phyloP scores from a whole-genome alignment of 2,888 invertebrate genomes.

The Criorhina ranunculi region DNA sequence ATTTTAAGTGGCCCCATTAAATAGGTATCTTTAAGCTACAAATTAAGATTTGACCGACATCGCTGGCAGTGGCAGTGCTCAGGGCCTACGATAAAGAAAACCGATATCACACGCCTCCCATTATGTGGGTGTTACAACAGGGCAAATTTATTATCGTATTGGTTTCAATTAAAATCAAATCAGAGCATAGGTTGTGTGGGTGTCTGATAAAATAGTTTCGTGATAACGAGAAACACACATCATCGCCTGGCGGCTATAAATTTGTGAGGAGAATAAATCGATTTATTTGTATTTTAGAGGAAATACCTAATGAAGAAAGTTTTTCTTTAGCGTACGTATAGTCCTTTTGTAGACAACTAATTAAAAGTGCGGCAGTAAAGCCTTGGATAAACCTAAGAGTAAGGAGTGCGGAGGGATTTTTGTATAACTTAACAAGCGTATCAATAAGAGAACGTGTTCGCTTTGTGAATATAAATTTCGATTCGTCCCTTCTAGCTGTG shows the following conservation, averaged over 20 bases:
- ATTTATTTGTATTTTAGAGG: conserved; percentile 60
- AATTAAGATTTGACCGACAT: too few species aligned
- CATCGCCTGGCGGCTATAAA: conserved; percentile 50
- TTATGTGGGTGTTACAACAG: conserved; percentile 1
- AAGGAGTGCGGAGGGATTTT: too few species aligned
- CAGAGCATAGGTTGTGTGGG: conserved; percentile 20
- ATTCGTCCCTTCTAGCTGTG: too few species aligned
- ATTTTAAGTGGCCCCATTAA: not conserved
- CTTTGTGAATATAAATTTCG: too few species aligned
- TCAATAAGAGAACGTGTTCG: too few species aligned
- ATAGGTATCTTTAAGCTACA: too few species aligned
- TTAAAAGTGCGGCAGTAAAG: conserved; percentile 34
- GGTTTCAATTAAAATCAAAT: conserved; percentile 70
- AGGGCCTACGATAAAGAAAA: conserved; percentile 61
- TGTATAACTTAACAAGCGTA: too few species aligned
- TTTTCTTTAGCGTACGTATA: conserved; percentile 30
- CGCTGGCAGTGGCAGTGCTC: conserved; percentile 39
- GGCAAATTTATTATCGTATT: conserved; percentile 64
- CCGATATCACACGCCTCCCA: conserved; percentile 41
- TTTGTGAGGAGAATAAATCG: conserved; percentile 57
- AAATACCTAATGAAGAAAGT: conserved; percentile 63
- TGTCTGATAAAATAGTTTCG: conserved; percentile 11
- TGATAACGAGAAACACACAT: conserved; percentile 43
- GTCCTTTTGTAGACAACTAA: conserved; percentile 36
- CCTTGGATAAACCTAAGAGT: too few species aligned